Percentiles rank a stretch among this genome's conserved stretches.
Evolutionary conservation across 2,113 vertebrate species (phyloP).

Genomic region (Chunga burmeisteri): DNA sequence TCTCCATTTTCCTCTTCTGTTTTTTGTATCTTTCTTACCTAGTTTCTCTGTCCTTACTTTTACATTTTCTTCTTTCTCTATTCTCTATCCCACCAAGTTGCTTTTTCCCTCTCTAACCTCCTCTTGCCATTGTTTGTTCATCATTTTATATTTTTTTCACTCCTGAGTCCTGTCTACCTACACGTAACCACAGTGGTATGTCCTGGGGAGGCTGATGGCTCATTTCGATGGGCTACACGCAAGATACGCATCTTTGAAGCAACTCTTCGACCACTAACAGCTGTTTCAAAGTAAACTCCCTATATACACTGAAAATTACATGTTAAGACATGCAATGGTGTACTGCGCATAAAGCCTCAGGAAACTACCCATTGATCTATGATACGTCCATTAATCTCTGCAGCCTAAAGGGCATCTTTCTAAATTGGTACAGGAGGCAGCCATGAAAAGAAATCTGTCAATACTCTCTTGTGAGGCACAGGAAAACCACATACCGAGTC

Average conservation of each 20-base stretch:
- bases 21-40: background rate
- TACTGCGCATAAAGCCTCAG: background rate
- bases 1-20: background rate
- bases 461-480: background rate
- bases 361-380: constrained; percentile 22
- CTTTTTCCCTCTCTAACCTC: background rate
- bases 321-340: background rate
- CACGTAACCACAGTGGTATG: background rate
- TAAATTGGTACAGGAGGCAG: constrained; percentile 35
- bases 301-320: background rate
- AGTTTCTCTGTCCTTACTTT: background rate
- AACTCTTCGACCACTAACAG: background rate
- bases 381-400: constrained; percentile 32
- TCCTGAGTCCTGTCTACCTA: background rate
- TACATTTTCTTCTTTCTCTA: background rate
- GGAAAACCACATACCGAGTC: background rate
- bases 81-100: background rate
- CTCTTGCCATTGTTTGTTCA: background rate
- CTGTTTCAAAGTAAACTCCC: background rate
- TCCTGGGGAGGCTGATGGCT: background rate
- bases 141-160: background rate
- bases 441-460: constrained; percentile 18
- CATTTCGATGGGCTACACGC: background rate
- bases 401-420: constrained; percentile 46
- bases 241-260: background rate